Evolutionary conservation across 2,797 vertebrate species (phyloP), one percentile per base, ranked within the genome.

Genomic region (Erithacus rubecula): DNA sequence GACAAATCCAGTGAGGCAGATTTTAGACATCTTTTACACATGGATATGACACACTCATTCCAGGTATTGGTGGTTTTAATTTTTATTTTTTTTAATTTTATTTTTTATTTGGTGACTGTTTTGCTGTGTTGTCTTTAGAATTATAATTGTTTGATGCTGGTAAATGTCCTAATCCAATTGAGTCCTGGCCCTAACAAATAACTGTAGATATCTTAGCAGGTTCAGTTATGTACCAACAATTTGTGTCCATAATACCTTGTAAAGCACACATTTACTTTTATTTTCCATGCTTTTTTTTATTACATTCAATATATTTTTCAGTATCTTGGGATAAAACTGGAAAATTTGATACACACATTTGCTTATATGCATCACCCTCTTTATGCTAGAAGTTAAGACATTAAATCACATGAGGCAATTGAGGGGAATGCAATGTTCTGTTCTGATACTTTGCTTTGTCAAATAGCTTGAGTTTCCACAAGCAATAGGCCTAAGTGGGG

Each of bases 381-480:
- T 75, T 4, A 8, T 55, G 44, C 60, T 51, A 11, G 24, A 70
- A 46, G 5, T 76, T 59, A 29, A 80, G 60, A 16, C 12, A 29
- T 81, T 5, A 51, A 55, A 44, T 87, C 20, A 30, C 4, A 5
- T 8, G 27, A 59, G 21, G 22, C 30, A 55, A 0, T 7, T 63
- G 41, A 11, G 49, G 15, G n/a, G 29, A 93, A 46, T 49, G n/a
- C 24, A 53, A 5, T 52, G 16, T 53, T 74, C 19, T 87, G 16
- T 59, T 90, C 72, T 90, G 67, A 56, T 93, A 52, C 65, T 98
- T 93, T 59, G 39, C 58, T 86, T 83, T 93, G 47, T 82, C 77
- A 96, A 37, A 94, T 96, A 99, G 98, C 81, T 98, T 84, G 94
- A 96, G 56, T 93, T 98, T 88, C 98, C 98, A 52, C 97, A 96